phyloP scores from a whole-genome alignment of 2,888 invertebrate species.

The Drosophila koepferae region DNA sequence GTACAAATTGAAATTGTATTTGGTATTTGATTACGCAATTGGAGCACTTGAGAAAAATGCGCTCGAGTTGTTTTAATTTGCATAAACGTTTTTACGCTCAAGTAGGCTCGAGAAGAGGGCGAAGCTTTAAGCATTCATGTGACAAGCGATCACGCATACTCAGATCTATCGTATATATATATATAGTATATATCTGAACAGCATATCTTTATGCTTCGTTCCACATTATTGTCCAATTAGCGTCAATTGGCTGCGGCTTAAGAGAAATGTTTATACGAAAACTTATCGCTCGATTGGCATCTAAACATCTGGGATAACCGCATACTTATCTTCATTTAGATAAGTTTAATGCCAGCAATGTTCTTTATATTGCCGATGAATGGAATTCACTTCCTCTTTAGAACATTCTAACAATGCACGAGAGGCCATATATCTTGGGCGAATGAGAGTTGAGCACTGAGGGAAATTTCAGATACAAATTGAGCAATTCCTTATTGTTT shows the following conservation, averaged over 20 bases:
- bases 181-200: conserved; percentile 16
- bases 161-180: neutral
- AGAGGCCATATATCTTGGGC: neutral
- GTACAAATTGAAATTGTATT: conserved; percentile 59
- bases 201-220: conserved; percentile 22
- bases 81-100: conserved; percentile 69
- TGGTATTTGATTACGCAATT: conserved; percentile 66
- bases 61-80: conserved; percentile 62
- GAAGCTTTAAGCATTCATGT: conserved; percentile 9
- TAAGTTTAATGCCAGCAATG: conserved; percentile 8
- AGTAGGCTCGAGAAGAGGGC: conserved; percentile 22
- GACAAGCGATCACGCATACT: conserved; percentile 20
- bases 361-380: conserved; percentile 29
- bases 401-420: conserved; percentile 17
- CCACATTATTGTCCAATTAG: conserved; percentile 68
- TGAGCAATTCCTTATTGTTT: neutral
- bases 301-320: conserved; percentile 37
- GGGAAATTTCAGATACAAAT: neutral
- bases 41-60: conserved; percentile 64
- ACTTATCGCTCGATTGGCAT: conserved; percentile 54
- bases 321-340: conserved; percentile 13
- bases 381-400: conserved; percentile 25
- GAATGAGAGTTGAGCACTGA: conserved; percentile 1
- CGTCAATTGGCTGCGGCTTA: conserved; percentile 60
- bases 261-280: conserved; percentile 32